Evolutionary conservation across 2,113 vertebrate species (phyloP).

Genomic region (Eulacestoma nigropectus): DNA sequence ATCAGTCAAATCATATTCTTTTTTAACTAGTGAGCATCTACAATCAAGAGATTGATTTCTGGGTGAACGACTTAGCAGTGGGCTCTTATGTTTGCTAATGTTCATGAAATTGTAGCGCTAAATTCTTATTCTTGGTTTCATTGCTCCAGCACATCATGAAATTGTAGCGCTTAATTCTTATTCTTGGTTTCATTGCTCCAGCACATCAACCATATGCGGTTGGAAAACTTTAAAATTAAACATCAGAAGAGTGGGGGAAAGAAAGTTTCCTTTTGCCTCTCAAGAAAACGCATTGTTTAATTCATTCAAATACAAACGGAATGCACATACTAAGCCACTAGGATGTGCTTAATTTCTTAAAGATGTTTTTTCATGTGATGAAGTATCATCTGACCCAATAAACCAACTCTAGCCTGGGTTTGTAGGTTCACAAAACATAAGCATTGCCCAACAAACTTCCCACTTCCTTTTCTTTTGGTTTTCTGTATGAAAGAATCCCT

Average conservation of each 20-base stretch:
- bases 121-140: conserved; percentile 20
- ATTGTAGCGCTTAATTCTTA: not conserved
- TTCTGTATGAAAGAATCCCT: conserved; percentile 68
- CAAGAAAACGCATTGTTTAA: conserved; percentile 68
- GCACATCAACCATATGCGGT: conserved; percentile 10
- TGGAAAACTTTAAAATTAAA: conserved; percentile 63
- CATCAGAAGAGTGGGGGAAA: conserved; percentile 46
- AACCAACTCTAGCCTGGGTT: conserved; percentile 55
- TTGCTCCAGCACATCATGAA: not conserved
- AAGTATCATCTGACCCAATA: conserved; percentile 65
- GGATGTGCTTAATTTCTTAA: conserved; percentile 71
- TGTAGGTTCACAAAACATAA: conserved; percentile 66
- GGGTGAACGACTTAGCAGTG: not conserved
- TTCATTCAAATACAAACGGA: conserved; percentile 66
- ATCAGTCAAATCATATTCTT: not conserved
- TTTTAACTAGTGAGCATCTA: not conserved
- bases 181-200: conserved; percentile 10
- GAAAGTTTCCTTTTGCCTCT: conserved; percentile 51
- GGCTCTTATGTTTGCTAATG: not conserved
- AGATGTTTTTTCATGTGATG: conserved; percentile 67
- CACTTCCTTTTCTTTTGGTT: conserved; percentile 72
- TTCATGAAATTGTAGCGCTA: not conserved
- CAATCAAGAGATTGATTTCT: not conserved
- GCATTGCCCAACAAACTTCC: conserved; percentile 55
- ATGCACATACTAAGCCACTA: conserved; percentile 57